A percentile compares a stretch with the other conserved stretches of the same genome.
These are phyloP conservation scores for Donacobius atricapilla DNA, from an alignment of 2,113 vertebrate genomes.

Conservation along the genomic window DNA sequence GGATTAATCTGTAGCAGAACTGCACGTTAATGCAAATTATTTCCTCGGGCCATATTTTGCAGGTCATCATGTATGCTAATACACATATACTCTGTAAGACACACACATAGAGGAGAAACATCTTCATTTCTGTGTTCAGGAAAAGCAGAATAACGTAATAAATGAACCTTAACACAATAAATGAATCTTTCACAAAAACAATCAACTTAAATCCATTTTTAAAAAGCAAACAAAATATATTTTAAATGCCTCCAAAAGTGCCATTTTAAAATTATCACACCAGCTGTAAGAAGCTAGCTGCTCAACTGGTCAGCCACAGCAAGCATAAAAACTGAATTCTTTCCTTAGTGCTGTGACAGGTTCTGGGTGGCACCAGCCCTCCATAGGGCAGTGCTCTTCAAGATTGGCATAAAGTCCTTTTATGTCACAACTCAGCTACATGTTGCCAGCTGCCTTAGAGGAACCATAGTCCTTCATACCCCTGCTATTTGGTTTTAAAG, in stretches of 20 bases:
- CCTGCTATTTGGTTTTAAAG: neutral
- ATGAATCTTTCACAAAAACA: neutral
- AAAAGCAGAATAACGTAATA: rapidly evolving
- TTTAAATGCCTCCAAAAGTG: neutral
- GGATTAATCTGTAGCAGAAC: neutral
- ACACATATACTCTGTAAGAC: neutral
- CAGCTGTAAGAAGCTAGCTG: neutral
- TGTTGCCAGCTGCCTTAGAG: neutral
- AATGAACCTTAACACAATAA: neutral
- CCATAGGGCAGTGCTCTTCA: rapidly evolving
- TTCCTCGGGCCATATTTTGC: neutral
- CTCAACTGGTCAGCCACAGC: neutral
- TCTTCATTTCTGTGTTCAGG: neutral
- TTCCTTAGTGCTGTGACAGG: neutral
- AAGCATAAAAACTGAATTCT: neutral
- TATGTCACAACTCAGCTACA: rapidly evolving
- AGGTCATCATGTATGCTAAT: neutral
- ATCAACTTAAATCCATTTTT: neutral
- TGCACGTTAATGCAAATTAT: rapidly evolving
- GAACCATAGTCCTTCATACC: neutral
- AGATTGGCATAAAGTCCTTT: neutral
- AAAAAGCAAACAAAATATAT: neutral
- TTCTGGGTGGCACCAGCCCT: neutral
- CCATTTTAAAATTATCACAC: neutral
- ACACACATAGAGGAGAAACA: neutral